Percentiles rank a stretch among this genome's conserved stretches.
Conservation (phyloP, 1,140 invertebrate species). For the Drosophila navojoa region DNA sequence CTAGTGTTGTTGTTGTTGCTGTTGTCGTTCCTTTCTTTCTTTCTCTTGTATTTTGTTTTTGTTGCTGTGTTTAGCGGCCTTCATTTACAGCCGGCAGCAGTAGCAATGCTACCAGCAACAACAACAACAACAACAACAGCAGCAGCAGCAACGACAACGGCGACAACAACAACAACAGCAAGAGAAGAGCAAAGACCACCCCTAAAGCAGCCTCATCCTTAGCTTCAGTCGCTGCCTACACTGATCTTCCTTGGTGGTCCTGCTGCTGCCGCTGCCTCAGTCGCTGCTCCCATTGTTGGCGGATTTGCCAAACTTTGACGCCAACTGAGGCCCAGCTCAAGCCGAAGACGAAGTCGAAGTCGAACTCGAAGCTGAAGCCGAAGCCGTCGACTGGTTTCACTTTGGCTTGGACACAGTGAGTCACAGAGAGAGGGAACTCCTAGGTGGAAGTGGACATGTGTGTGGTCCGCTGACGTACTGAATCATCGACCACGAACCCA, state of each 20-base stretch:
- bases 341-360: slow-evolving; percentile 4
- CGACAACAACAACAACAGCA: slow-evolving; percentile 5
- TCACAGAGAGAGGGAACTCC: slow-evolving; percentile 66
- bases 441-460: slow-evolving; percentile 53
- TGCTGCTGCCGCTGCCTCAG: slow-evolving; percentile 22
- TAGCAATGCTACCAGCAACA: slow-evolving; percentile 20
- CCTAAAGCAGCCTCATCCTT: slow-evolving; percentile 56
- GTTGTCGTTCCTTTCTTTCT: slow-evolving; percentile 12
- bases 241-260: slow-evolving; percentile 54
- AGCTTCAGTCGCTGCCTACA: slow-evolving; percentile 7
- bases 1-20: slow-evolving; percentile 17
- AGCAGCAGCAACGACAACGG: not conserved
- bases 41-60: not conserved
- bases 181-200: slow-evolving; percentile 59
- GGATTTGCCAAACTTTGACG: slow-evolving; percentile 71
- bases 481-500: slow-evolving; percentile 50
- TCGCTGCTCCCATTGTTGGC: slow-evolving; percentile 54
- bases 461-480: slow-evolving; percentile 78
- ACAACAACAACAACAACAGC: slow-evolving; percentile 20
- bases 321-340: slow-evolving; percentile 29
- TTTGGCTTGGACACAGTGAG: slow-evolving; percentile 49
- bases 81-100: slow-evolving; percentile 55
- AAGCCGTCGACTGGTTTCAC: slow-evolving; percentile 30
- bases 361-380: slow-evolving; percentile 1
- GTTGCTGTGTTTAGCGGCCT: slow-evolving; percentile 41